A percentile compares a stretch with the other conserved stretches of the same genome.
Evolutionary conservation across 1,140 invertebrate genomes (phyloP).

Genomic region (Bactericera cockerelli): DNA sequence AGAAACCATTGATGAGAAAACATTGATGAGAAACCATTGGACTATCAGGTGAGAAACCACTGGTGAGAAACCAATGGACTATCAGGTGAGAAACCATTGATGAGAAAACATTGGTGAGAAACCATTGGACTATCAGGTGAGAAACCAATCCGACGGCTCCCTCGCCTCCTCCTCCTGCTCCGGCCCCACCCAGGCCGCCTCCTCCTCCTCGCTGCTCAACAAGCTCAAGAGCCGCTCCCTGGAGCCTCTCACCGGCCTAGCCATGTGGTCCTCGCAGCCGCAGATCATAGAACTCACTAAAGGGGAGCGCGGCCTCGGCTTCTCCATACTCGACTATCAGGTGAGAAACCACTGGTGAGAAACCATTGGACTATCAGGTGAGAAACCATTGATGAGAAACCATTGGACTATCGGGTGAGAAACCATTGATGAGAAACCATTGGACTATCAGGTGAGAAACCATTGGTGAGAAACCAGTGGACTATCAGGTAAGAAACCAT

Average conservation of each 20-base stretch:
- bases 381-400: too few relatives aligned
- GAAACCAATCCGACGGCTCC: conserved; percentile 92
- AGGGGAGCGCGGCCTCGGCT: conserved; percentile 91
- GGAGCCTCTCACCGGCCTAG: conserved; percentile 92
- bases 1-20: too few relatives aligned
- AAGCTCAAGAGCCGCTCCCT: conserved; percentile 81
- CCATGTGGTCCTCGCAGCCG: conserved; percentile 95
- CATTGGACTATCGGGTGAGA: too few relatives aligned
- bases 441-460: too few relatives aligned
- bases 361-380: too few relatives aligned
- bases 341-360: too few relatives aligned
- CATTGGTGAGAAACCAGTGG: too few relatives aligned
- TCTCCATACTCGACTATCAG: conserved; percentile 97
- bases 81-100: conserved; percentile 74
- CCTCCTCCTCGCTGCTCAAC: conserved; percentile 51
- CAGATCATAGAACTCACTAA: conserved; percentile 93
- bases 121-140: too few relatives aligned
- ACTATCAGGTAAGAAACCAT: too few relatives aligned
- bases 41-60: conserved; percentile 89
- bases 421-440: too few relatives aligned
- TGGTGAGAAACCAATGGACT: conserved; percentile 91
- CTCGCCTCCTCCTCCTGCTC: conserved; percentile 48
- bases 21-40: too few relatives aligned
- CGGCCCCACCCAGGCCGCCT: conserved; percentile 41
- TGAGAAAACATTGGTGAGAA: too few relatives aligned